These are phyloP conservation scores for Rhadinocentrus ornatus DNA, from an alignment of 2,797 vertebrate genomes.

Conservation along the genomic window DNA sequence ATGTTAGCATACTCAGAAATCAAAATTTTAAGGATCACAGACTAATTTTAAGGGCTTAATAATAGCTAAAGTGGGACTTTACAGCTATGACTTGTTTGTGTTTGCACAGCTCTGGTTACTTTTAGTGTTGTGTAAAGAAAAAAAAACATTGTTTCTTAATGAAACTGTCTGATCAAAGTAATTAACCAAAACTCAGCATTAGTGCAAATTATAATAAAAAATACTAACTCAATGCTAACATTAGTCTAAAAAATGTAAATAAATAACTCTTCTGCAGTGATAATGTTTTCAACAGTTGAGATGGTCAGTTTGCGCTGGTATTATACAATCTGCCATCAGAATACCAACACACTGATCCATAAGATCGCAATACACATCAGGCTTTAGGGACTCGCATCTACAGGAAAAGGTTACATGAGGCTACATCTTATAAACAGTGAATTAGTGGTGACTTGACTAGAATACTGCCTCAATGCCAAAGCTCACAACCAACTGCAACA, in stretches of 20 bases:
- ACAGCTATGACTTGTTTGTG: background rate
- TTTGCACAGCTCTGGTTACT: background rate
- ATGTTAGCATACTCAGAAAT: too few relatives aligned
- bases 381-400: conserved; percentile 18
- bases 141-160: background rate
- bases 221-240: background rate
- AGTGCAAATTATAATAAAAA: background rate
- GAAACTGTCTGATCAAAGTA: background rate
- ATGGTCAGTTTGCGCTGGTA: background rate
- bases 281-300: background rate
- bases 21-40: background rate
- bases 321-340: conserved; percentile 16
- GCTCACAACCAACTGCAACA: background rate
- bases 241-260: background rate
- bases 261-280: background rate
- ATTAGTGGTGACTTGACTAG: conserved; percentile 75
- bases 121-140: background rate
- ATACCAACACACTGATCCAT: conserved; percentile 33
- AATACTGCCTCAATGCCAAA: conserved; percentile 32
- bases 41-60: background rate
- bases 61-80: background rate
- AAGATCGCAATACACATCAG: conserved; percentile 45
- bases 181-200: background rate
- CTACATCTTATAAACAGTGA: conserved; percentile 71
- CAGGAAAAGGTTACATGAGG: conserved; percentile 27